Base-by-base conservation (phyloP, 2,888 invertebrate genomes). In the Liposcelis brunnea region DNA sequence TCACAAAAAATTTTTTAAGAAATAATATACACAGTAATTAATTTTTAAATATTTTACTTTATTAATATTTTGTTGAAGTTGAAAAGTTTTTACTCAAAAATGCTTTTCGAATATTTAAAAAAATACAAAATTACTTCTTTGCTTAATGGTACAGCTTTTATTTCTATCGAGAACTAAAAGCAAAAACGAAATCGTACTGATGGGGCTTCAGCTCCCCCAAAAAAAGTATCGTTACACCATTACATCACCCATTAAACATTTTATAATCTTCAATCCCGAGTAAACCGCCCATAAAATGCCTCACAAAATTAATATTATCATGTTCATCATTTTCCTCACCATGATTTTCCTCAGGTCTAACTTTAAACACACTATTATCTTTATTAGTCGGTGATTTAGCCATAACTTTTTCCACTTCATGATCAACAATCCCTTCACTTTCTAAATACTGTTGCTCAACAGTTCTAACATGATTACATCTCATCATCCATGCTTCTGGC, bases 351-450 rank as follows among this genome's bases (percentile, higher is more conserved):
- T 14, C 15, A 4, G 35, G 35, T 10, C 14, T 16, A 35, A 15
- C 10, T 35, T 35, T 16, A 35, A 16, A 16, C 4, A 10, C 10
- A 35, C 10, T 35, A 35, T 35, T 35, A 10, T 14, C 35, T 35
- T 35, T 16, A 15, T 35, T 35, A 35, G 8, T 26, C 5, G 26
- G 26, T 26, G 26, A 8, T n/a, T n/a, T 19, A 6, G 40, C 15
- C 19, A 40, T 16, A n/a, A 40, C 15, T 12, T 21, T 16, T 21
- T 40, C 40, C 7, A 40, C 40, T 19, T 40, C 40, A 18, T 16
- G 19, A 21, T 40, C 40, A 3, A 40, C 40, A 11, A 40, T 40
- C n/a, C 40, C 40, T 40, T 40, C 40, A 11, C 40, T 40, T n/a
- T 16, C 40, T 19, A 40, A 21, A 21, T 40, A 40, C 19, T 40